These are phyloP conservation scores for Trematocara variabile DNA, from an alignment of 2,113 vertebrate genomes.

Conservation along the genomic window DNA sequence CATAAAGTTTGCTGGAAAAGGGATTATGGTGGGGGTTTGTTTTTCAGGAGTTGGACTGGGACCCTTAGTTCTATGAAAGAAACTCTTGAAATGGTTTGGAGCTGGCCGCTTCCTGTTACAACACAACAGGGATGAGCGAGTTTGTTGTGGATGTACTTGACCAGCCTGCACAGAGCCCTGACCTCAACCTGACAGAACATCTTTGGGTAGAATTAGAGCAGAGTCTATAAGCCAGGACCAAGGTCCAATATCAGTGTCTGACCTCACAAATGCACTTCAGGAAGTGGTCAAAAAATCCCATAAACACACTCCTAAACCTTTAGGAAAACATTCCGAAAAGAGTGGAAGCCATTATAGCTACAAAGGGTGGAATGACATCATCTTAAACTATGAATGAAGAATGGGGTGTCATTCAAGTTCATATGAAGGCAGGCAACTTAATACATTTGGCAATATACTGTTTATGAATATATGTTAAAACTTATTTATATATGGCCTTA, in stretches of 20 bases:
- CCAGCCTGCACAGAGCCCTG: accelerated
- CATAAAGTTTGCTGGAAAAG: not conserved
- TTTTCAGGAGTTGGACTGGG: not conserved
- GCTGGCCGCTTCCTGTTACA: not conserved
- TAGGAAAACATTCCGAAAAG: not conserved
- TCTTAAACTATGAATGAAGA: not conserved
- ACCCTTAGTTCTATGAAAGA: not conserved
- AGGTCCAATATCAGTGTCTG: accelerated
- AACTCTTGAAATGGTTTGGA: not conserved
- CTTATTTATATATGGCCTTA: accelerated
- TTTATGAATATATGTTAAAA: not conserved
- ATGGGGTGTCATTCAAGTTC: not conserved
- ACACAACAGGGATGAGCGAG: not conserved
- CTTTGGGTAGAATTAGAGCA: not conserved
- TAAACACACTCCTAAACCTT: not conserved
- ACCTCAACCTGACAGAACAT: not conserved
- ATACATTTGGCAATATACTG: not conserved
- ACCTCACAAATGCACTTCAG: not conserved
- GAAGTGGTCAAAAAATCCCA: not conserved
- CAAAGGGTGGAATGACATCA: not conserved
- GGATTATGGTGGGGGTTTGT: not conserved
- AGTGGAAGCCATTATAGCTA: not conserved
- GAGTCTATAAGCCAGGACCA: not conserved
- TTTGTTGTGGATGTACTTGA: not conserved
- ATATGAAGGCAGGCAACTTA: not conserved